phyloP scores from a whole-genome alignment of 2,888 invertebrate species.

The Matsumyia berberina region DNA sequence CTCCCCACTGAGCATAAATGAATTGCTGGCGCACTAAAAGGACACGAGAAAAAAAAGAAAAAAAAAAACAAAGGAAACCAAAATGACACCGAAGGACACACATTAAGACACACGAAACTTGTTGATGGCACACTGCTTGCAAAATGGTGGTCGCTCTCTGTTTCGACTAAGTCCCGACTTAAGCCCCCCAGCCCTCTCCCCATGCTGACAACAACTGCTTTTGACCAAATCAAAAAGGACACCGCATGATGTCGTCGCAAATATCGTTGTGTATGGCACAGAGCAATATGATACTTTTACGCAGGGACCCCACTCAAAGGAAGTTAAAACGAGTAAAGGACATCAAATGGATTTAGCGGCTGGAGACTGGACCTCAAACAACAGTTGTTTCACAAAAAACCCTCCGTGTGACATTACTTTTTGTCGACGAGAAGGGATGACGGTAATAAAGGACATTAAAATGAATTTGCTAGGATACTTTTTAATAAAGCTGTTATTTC shows the following conservation, averaged over 20 bases:
- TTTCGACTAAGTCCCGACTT: slow-evolving; percentile 21
- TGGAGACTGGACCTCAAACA: slow-evolving; percentile 61
- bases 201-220: slow-evolving; percentile 40
- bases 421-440: slow-evolving; percentile 32
- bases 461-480: slow-evolving; percentile 62
- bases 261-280: slow-evolving; percentile 18
- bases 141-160: too few relatives aligned
- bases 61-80: slow-evolving; percentile 16
- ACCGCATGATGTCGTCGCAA: slow-evolving; percentile 50
- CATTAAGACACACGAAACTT: slow-evolving; percentile 50
- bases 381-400: slow-evolving; percentile 51
- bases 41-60: neutral
- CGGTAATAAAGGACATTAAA: slow-evolving; percentile 61
- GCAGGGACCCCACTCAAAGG: slow-evolving; percentile 30
- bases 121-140: slow-evolving; percentile 42
- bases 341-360: slow-evolving; percentile 61
- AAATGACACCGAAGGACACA: neutral
- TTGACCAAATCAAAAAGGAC: slow-evolving; percentile 66
- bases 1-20: slow-evolving; percentile 33
- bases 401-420: slow-evolving; percentile 24
- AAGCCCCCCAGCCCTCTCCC: too few relatives aligned
- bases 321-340: slow-evolving; percentile 46
- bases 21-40: slow-evolving; percentile 21
- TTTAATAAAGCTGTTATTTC: slow-evolving; percentile 65
- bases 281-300: slow-evolving; percentile 48